Evolutionary conservation across 2,888 invertebrate species (phyloP).

Genomic region (Eupeodes latifasciatus): DNA sequence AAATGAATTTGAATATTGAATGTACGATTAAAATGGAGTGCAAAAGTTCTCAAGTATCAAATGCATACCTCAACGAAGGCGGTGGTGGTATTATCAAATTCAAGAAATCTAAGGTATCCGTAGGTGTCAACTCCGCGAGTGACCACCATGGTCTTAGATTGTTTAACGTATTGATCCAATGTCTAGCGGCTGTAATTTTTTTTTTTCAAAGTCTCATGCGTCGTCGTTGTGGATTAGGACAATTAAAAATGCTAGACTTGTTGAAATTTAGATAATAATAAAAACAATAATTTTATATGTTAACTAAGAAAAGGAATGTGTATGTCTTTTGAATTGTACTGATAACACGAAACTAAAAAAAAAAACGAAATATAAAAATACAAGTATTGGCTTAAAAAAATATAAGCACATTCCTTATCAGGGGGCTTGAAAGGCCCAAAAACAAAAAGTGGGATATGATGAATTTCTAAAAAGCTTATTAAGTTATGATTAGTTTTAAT

Average conservation of each 20-base stretch:
- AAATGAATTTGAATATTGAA: neutral
- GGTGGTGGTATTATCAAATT: conserved; percentile 60
- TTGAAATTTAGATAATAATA: too few relatives aligned
- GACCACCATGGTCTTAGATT: conserved; percentile 58
- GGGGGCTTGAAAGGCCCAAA: neutral
- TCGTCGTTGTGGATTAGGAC: neutral
- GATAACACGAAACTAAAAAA: conserved; percentile 61
- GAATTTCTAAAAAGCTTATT: conserved; percentile 32
- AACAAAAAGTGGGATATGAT: neutral
- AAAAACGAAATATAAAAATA: conserved; percentile 27
- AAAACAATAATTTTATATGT: neutral
- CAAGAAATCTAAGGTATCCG: conserved; percentile 56
- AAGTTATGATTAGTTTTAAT: conserved; percentile 18
- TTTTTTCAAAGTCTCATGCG: neutral
- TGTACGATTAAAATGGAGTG: neutral
- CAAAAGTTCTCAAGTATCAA: neutral
- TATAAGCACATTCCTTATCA: conserved; percentile 43
- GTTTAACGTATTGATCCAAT: conserved; percentile 38
- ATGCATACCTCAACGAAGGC: conserved; percentile 44
- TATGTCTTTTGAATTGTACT: conserved; percentile 46
- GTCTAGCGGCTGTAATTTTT: neutral
- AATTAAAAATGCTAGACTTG: neutral
- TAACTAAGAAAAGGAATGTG: neutral
- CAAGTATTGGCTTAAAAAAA: conserved; percentile 45
- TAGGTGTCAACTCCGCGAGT: conserved; percentile 46